Evolutionary conservation across 2,113 vertebrate species (phyloP).

Genomic region (Thunnus maccoyii): DNA sequence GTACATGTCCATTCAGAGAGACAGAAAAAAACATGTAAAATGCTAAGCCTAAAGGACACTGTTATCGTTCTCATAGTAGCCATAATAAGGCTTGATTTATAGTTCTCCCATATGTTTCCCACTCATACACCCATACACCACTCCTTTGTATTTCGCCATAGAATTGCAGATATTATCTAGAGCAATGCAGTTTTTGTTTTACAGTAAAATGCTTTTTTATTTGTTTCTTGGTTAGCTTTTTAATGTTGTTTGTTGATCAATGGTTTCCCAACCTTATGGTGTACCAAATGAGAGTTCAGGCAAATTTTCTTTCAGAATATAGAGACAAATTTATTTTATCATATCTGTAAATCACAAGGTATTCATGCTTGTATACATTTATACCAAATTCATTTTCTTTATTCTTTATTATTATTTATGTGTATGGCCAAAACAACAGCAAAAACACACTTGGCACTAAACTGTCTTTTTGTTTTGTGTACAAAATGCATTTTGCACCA

Average conservation of each 20-base stretch:
- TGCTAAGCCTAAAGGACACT: neutral
- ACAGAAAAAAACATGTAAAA: neutral
- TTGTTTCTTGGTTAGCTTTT: neutral
- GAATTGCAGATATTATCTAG: neutral
- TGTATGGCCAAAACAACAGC: too few species aligned
- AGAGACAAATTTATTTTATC: neutral
- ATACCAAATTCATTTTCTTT: conserved; percentile 4
- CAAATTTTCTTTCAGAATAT: conserved; percentile 7
- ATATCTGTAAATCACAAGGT: neutral
- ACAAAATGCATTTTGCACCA: neutral
- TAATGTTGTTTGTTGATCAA: neutral
- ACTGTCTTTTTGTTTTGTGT: neutral
- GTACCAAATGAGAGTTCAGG: conserved; percentile 1
- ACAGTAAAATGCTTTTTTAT: neutral
- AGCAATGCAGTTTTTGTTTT: neutral
- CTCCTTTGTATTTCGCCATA: neutral
- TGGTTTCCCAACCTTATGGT: too few species aligned
- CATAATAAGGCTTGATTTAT: neutral
- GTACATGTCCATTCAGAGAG: neutral
- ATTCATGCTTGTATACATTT: neutral
- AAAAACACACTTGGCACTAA: too few species aligned
- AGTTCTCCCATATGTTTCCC: neutral
- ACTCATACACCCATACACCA: neutral
- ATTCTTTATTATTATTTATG: too few species aligned
- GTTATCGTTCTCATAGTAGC: neutral